Evolutionary conservation across 2,888 invertebrate genomes (phyloP).

Genomic region (Acanthoscelides obtectus): DNA sequence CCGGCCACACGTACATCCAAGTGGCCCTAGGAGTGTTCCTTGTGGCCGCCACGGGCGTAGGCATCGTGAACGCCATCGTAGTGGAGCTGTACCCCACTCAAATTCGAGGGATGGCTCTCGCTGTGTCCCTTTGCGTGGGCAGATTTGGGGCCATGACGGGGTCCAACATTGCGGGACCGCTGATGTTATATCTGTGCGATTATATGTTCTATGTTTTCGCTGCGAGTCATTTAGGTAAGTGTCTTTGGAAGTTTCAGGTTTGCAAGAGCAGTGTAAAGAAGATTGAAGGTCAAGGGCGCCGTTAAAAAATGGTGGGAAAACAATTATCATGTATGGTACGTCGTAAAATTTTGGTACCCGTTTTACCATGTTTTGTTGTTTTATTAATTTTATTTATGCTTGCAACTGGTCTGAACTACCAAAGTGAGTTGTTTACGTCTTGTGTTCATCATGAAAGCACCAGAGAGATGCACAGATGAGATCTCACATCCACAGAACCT

Average conservation of each 20-base stretch:
- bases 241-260: not conserved
- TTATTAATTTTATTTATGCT: no score
- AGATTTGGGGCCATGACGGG: slow-evolving; percentile 50
- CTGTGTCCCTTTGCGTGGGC: slow-evolving; percentile 52
- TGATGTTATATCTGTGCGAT: slow-evolving; percentile 48
- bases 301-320: no score
- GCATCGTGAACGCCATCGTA: slow-evolving; percentile 41
- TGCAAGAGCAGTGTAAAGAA: not conserved
- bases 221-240: slow-evolving; percentile 41
- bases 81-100: slow-evolving; percentile 46
- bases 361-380: no score
- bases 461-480: no score
- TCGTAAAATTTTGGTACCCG: no score
- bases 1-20: slow-evolving; percentile 16
- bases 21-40: slow-evolving; percentile 33
- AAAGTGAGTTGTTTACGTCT: no score
- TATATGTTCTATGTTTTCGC: slow-evolving; percentile 44
- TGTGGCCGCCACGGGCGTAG: slow-evolving; percentile 38
- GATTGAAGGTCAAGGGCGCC: no score
- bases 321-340: no score
- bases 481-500: no score
- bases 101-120: slow-evolving; percentile 51
- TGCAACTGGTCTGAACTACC: no score
- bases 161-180: slow-evolving; percentile 46
- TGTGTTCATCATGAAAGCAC: no score